Percentiles rank a stretch among this genome's conserved stretches.
phyloP scores from a whole-genome alignment of 2,888 invertebrate genomes.

The Myathropa florea region DNA sequence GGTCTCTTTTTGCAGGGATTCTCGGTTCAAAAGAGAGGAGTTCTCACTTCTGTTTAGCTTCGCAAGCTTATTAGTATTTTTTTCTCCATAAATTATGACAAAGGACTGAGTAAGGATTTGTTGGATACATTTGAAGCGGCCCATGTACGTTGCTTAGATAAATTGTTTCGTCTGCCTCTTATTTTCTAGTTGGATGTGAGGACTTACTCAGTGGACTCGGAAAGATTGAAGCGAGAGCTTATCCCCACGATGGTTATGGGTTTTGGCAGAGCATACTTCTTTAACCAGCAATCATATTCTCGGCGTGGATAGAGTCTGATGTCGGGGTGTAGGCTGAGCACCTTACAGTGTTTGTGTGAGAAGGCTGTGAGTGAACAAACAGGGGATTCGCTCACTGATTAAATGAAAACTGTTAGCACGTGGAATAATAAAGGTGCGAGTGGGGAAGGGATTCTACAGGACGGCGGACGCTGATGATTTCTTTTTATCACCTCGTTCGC shows the following conservation, averaged over 20 bases:
- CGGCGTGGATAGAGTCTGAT: background rate
- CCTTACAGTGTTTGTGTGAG: background rate
- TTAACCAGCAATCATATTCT: background rate
- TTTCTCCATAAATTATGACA: background rate
- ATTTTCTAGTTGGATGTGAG: background rate
- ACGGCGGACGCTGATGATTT: no score
- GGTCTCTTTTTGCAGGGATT: background rate
- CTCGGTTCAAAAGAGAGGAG: background rate
- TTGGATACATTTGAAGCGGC: background rate
- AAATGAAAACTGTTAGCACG: no score
- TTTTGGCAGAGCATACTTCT: background rate
- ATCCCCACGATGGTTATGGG: background rate
- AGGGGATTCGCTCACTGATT: no score
- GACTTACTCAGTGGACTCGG: background rate
- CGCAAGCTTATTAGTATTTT: conserved; percentile 44
- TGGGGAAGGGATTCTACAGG: no score
- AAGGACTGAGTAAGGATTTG: background rate
- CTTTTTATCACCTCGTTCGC: no score
- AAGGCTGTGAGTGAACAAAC: background rate
- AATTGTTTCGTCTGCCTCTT: background rate
- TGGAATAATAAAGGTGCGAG: no score
- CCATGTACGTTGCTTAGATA: background rate
- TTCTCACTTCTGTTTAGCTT: conserved; percentile 29
- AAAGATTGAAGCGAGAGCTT: background rate
- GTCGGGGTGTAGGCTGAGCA: background rate